These are phyloP conservation scores for Rutilus rutilus DNA, from an alignment of 2,113 vertebrate species.

Conservation along the genomic window DNA sequence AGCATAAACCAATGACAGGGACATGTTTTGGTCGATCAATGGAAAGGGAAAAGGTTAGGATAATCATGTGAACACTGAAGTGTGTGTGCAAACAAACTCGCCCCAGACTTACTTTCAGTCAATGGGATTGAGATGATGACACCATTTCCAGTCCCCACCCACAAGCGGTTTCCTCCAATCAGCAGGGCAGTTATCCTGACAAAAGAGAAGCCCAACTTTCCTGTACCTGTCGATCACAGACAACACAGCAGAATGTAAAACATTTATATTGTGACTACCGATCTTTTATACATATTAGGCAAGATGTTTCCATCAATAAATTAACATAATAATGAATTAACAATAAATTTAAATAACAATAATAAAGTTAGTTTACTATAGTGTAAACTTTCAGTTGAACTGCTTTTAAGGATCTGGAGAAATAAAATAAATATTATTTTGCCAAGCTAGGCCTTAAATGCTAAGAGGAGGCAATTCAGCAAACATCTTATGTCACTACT, in stretches of 20 bases:
- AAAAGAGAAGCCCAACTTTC: conserved; percentile 97
- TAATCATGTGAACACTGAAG: not conserved
- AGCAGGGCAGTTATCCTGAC: conserved; percentile 96
- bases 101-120: conserved; percentile 89
- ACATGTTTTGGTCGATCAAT: not conserved
- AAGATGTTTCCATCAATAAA: not conserved
- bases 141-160: conserved; percentile 97
- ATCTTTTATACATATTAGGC: not conserved
- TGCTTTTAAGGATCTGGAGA: not conserved
- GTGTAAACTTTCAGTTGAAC: not conserved
- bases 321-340: not conserved
- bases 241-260: not conserved
- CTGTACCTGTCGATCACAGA: conserved; percentile 82
- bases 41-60: not conserved
- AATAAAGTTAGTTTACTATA: not conserved
- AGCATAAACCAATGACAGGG: not conserved
- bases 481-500: not conserved
- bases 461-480: not conserved
- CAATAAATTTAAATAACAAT: not conserved
- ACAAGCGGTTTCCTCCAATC: conserved; percentile 94
- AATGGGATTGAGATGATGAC: conserved; percentile 98
- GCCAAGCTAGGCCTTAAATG: not conserved
- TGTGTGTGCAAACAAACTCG: conserved; percentile 2
- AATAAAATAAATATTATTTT: not conserved
- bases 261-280: not conserved